Evolutionary conservation across 2,888 invertebrate species (phyloP).

Genomic region (Philhelius pedissequus): DNA sequence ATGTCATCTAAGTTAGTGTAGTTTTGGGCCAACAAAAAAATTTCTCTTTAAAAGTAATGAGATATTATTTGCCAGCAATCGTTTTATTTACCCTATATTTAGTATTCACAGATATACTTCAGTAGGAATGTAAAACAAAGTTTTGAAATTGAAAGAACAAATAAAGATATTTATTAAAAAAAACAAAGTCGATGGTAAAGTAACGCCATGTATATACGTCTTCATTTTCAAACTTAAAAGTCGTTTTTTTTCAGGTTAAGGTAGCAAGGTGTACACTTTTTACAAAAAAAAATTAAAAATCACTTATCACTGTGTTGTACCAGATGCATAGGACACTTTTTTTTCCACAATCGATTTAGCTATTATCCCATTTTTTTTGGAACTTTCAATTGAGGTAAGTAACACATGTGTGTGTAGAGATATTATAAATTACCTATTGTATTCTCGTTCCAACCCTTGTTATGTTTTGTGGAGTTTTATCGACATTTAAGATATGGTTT

Average conservation of each 20-base stretch:
- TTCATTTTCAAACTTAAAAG: neutral
- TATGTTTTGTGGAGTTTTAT: neutral
- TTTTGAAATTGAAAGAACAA: conserved; percentile 19
- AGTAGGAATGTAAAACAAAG: neutral
- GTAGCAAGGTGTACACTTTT: neutral
- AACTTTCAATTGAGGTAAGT: neutral
- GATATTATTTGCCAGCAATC: neutral
- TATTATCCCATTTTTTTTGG: neutral
- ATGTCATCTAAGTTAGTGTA: too few relatives aligned
- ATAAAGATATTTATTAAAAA: conserved; percentile 36
- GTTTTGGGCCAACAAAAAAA: too few relatives aligned
- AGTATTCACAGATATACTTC: neutral
- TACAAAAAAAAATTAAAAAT: neutral
- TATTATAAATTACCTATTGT: neutral
- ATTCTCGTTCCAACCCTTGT: neutral
- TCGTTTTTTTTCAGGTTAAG: neutral
- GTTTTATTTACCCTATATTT: neutral
- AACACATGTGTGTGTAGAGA: neutral
- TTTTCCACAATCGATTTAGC: neutral
- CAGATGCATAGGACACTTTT: neutral
- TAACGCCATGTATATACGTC: too few relatives aligned
- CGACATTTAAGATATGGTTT: neutral
- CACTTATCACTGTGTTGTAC: conserved; percentile 7
- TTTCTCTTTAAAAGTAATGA: too few relatives aligned
- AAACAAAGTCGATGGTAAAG: conserved; percentile 3